phyloP scores from a whole-genome alignment of 2,888 invertebrate species.

The Netelia virgata region DNA sequence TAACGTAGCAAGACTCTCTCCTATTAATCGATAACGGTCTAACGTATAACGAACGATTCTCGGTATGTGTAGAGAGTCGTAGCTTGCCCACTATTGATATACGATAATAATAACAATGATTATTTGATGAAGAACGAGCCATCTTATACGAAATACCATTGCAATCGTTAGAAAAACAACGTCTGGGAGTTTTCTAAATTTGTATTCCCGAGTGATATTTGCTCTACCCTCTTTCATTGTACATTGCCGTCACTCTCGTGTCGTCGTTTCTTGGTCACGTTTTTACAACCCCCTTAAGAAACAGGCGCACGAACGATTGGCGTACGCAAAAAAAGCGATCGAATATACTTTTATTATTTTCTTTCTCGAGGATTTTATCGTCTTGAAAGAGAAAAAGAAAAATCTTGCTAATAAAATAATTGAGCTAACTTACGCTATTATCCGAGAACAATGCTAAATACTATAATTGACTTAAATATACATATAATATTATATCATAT shows the following conservation, averaged over 20 bases:
- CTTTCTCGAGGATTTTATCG: constrained; percentile 18
- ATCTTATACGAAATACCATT: too few species aligned
- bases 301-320: constrained; percentile 6
- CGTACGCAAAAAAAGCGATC: background rate
- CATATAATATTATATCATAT: constrained; percentile 68
- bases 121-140: too few species aligned
- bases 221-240: too few species aligned
- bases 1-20: constrained; percentile 33
- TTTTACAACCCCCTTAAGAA: background rate
- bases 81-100: constrained; percentile 18
- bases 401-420: constrained; percentile 72
- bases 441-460: constrained; percentile 81
- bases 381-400: constrained; percentile 38
- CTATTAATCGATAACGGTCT: constrained; percentile 48
- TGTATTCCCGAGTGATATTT: too few species aligned
- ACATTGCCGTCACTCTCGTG: too few species aligned
- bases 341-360: constrained; percentile 19
- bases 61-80: background rate
- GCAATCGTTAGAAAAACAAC: too few species aligned
- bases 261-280: too few species aligned
- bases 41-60: constrained; percentile 1
- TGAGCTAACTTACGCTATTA: constrained; percentile 79
- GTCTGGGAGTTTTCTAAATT: too few species aligned
- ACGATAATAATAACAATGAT: background rate
- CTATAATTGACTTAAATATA: constrained; percentile 82